Evolutionary conservation across 2,113 vertebrate genomes (phyloP).

Genomic region (Planiliza haematocheilus): DNA sequence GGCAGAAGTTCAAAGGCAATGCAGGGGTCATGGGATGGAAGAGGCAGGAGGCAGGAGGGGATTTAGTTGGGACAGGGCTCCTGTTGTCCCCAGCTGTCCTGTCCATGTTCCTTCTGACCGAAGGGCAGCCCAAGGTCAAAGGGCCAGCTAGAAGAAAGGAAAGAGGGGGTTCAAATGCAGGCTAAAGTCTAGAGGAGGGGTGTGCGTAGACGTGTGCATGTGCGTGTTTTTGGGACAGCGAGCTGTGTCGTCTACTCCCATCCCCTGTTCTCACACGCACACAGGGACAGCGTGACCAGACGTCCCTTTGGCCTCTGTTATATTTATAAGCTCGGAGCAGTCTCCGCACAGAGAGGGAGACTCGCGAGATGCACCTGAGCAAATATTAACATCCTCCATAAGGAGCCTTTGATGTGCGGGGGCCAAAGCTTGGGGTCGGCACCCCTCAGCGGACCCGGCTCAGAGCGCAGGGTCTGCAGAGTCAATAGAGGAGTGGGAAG

Average conservation of each 20-base stretch:
- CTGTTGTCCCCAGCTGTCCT: conserved; percentile 82
- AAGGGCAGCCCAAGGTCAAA: conserved; percentile 64
- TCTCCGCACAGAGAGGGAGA: conserved; percentile 72
- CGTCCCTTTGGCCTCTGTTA: conserved; percentile 76
- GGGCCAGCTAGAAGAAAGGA: conserved; percentile 74
- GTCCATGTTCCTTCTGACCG: conserved; percentile 48
- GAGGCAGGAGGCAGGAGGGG: conserved; percentile 56
- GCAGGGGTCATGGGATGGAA: conserved; percentile 69
- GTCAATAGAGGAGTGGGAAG: conserved; percentile 71
- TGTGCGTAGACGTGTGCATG: conserved; percentile 17
- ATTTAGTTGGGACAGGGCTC: conserved; percentile 57
- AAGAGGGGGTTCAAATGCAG: conserved; percentile 66
- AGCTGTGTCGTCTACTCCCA: conserved; percentile 56
- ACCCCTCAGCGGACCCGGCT: conserved; percentile 62
- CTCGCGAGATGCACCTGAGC: conserved; percentile 79
- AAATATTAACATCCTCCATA: conserved; percentile 84
- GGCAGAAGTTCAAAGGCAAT: conserved; percentile 75
- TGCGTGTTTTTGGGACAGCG: conserved; percentile 50
- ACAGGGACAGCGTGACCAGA: conserved; percentile 73
- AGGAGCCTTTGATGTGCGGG: conserved; percentile 79
- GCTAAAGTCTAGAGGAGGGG: conserved; percentile 51
- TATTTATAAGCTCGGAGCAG: conserved; percentile 78
- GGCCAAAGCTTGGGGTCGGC: conserved; percentile 71
- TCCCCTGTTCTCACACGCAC: conserved; percentile 61
- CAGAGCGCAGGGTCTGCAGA: conserved; percentile 40